A percentile compares a stretch with the other conserved stretches of the same genome.
Evolutionary conservation across 2,888 invertebrate species (phyloP).

Genomic region (Tenthredo livida): DNA sequence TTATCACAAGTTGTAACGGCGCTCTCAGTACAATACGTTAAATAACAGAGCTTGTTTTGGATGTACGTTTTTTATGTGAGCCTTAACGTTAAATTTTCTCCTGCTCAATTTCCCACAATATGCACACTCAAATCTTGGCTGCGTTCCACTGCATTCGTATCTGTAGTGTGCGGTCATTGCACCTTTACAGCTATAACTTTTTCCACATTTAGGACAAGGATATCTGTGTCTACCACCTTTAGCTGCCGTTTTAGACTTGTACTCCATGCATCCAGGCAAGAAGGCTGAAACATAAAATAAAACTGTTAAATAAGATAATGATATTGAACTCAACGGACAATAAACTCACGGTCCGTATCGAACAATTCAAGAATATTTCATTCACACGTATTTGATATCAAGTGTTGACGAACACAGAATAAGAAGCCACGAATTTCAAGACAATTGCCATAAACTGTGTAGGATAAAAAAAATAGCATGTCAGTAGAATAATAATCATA

Average conservation of each 20-base stretch:
- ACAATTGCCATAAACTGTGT: background rate
- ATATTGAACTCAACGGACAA: background rate
- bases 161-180: conserved; percentile 74
- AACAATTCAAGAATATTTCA: background rate
- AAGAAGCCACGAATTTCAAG: background rate
- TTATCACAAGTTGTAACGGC: background rate
- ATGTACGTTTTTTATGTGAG: conserved; percentile 72
- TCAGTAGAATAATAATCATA: background rate
- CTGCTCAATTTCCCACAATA: conserved; percentile 74
- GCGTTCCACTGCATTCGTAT: conserved; percentile 75
- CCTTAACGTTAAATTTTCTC: conserved; percentile 73
- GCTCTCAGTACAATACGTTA: conserved; percentile 66
- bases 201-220: conserved; percentile 71
- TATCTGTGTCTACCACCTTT: conserved; percentile 62
- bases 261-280: conserved; percentile 64
- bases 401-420: background rate
- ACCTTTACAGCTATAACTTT: conserved; percentile 72
- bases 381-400: background rate
- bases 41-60: conserved; percentile 67
- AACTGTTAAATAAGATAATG: conserved; percentile 26
- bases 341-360: background rate
- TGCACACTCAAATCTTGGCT: conserved; percentile 73
- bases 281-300: conserved; percentile 65
- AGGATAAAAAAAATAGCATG: background rate
- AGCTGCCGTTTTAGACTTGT: conserved; percentile 62